A percentile compares a stretch with the other conserved stretches of the same genome.
Evolutionary conservation across 2,797 vertebrate species (phyloP).

Genomic region (Alauda arvensis): DNA sequence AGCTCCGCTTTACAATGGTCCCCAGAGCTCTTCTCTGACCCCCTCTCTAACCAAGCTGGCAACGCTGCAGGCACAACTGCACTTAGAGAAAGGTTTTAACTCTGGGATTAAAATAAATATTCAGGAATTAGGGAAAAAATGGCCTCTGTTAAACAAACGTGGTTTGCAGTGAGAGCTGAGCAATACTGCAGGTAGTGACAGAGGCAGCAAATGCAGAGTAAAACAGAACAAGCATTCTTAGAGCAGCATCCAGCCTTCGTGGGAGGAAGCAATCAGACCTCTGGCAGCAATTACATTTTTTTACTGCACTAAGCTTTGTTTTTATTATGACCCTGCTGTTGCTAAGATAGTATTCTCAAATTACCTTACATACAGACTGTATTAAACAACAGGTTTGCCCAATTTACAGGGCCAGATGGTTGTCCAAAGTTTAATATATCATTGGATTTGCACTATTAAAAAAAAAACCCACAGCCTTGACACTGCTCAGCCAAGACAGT

Average conservation of each 20-base stretch:
- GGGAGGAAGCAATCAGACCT: constrained; percentile 17
- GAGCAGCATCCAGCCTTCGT: not conserved
- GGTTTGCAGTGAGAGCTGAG: not conserved
- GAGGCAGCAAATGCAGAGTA: not conserved
- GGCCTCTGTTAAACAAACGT: not conserved
- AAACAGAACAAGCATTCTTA: not conserved
- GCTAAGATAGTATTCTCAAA: not conserved
- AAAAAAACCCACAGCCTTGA: not conserved
- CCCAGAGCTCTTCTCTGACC: not conserved
- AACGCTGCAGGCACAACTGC: not conserved
- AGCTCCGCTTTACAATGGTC: not conserved
- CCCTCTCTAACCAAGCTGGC: not conserved
- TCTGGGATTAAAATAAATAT: not conserved
- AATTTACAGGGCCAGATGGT: not conserved
- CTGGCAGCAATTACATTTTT: constrained; percentile 22
- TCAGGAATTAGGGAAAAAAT: not conserved
- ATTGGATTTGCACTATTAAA: not conserved
- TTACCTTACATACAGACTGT: not conserved
- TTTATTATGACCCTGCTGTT: constrained; percentile 19
- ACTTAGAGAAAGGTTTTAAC: not conserved
- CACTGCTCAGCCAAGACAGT: not conserved
- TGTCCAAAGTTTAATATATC: not conserved
- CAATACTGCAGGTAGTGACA: not conserved
- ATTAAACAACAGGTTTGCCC: not conserved
- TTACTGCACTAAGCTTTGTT: constrained; percentile 10